Evolutionary conservation across 2,113 vertebrate genomes (phyloP).

Genomic region (Menura novaehollandiae): DNA sequence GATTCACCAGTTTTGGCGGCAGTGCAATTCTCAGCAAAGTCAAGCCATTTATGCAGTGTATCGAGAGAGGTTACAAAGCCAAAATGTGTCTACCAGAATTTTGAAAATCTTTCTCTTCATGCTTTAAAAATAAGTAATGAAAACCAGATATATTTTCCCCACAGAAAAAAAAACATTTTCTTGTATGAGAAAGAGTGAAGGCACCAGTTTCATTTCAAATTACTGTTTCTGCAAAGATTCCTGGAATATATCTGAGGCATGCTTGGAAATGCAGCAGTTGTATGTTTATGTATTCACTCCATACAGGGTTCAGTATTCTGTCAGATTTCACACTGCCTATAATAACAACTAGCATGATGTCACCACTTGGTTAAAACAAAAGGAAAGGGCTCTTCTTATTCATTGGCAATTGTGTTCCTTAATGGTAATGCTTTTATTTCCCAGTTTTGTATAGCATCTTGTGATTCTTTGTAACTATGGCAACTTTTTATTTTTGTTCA

Average conservation of each 20-base stretch:
- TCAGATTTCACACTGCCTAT: neutral
- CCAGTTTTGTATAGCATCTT: neutral
- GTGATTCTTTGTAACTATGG: constrained; percentile 28
- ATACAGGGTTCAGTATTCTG: neutral
- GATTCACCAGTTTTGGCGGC: neutral
- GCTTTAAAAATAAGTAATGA: neutral
- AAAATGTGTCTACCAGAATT: neutral
- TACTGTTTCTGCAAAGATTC: neutral
- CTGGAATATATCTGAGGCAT: neutral
- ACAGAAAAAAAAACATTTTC: neutral
- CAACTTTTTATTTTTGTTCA: constrained; percentile 28
- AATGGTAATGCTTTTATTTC: constrained; percentile 1
- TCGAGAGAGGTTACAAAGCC: neutral
- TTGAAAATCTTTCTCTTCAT: neutral
- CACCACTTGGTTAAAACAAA: neutral
- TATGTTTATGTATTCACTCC: neutral
- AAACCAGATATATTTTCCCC: neutral
- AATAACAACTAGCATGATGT: neutral
- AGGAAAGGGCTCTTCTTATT: neutral
- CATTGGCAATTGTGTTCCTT: neutral
- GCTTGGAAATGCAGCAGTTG: neutral
- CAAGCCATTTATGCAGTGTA: neutral
- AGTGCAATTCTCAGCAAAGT: neutral
- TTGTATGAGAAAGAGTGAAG: neutral
- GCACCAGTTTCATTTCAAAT: neutral